Conservation (phyloP, 2,888 invertebrate genomes). For the Escarpia spicata region DNA sequence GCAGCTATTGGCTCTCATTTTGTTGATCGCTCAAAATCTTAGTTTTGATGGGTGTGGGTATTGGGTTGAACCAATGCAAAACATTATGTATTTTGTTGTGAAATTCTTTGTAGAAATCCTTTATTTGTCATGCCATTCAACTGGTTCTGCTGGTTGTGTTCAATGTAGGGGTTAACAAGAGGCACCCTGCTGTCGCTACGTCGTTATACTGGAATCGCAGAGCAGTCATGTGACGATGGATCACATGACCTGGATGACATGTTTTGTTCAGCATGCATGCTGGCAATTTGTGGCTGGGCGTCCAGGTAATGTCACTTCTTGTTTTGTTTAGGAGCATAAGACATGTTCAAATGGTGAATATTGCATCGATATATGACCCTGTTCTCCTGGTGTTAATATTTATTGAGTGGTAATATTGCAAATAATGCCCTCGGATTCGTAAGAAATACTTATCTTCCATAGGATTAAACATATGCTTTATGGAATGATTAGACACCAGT, state of each 20-base stretch:
- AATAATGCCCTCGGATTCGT: too few species aligned
- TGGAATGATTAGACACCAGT: too few species aligned
- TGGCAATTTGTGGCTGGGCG: conserved; percentile 32
- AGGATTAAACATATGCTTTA: too few species aligned
- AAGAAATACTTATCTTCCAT: too few species aligned
- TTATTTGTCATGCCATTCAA: neutral
- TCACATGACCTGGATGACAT: neutral
- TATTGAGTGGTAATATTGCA: too few species aligned
- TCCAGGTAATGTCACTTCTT: conserved; percentile 18
- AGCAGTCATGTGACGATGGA: neutral
- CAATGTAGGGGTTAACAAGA: neutral
- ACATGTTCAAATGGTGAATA: too few species aligned
- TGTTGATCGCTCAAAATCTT: too few species aligned
- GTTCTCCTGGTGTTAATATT: too few species aligned
- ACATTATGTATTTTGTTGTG: neutral
- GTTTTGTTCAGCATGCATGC: conserved; percentile 14
- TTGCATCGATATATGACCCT: too few species aligned
- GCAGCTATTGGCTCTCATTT: too few species aligned
- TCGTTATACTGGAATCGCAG: neutral
- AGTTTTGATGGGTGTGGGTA: too few species aligned
- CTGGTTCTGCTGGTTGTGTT: neutral
- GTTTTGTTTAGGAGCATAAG: neutral
- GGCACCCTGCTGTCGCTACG: neutral
- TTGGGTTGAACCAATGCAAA: too few species aligned
- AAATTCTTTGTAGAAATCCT: neutral